phyloP scores from a whole-genome alignment of 2,113 vertebrate species.

The Bufo gargarizans region DNA sequence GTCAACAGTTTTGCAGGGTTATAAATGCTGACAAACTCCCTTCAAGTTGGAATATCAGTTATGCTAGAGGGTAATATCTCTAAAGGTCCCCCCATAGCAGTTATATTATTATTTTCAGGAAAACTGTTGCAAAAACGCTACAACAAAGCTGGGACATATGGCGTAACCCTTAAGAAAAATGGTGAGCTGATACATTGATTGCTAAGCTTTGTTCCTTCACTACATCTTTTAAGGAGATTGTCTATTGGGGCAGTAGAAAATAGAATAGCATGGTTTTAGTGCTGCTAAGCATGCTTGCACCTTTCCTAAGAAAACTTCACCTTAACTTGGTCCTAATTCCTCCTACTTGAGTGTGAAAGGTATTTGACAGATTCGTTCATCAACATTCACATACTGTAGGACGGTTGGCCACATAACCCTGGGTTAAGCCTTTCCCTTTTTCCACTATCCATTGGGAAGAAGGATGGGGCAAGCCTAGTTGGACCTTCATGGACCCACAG shows the following conservation, averaged over 20 bases:
- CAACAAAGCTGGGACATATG: no score
- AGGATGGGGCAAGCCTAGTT: background rate
- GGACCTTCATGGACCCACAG: background rate
- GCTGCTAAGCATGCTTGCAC: background rate
- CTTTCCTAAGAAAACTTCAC: background rate
- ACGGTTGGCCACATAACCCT: background rate
- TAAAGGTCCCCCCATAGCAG: no score
- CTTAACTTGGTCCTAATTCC: background rate
- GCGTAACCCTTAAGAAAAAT: background rate
- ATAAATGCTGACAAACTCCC: no score
- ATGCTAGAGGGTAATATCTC: no score
- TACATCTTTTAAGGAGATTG: background rate
- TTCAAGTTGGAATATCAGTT: no score
- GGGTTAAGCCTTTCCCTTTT: background rate
- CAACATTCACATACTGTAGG: background rate
- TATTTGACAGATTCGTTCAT: background rate
- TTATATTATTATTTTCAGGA: no score
- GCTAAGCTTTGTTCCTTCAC: no score
- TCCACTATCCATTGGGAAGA: background rate
- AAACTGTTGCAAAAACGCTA: no score
- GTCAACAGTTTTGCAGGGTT: no score
- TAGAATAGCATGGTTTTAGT: background rate
- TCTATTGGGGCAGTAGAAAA: background rate
- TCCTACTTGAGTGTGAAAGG: background rate
- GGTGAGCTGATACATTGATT: no score